A percentile compares a stretch with the other conserved stretches of the same genome.
These are phyloP conservation scores for Psammodynastes pulverulentus DNA, from an alignment of 2,113 vertebrate species.

Conservation along the genomic window DNA sequence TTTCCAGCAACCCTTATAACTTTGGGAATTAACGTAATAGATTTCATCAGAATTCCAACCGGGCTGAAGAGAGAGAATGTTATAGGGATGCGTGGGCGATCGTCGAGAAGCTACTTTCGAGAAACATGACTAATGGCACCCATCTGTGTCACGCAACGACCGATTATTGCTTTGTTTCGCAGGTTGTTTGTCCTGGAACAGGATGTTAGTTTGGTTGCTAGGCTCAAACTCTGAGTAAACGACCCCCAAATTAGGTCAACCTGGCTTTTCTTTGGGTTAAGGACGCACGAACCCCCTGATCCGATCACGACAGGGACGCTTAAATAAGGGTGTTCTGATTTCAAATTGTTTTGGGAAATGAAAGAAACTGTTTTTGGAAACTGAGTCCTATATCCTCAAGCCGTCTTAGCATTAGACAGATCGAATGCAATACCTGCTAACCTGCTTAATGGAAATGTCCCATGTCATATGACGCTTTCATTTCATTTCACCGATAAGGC, in stretches of 20 bases:
- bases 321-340: neutral
- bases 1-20: fast-evolving
- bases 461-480: neutral
- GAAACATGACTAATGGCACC: slow-evolving; percentile 14
- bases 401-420: neutral
- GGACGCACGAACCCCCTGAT: neutral
- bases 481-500: neutral
- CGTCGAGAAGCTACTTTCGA: neutral
- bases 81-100: neutral
- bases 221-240: neutral
- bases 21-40: neutral
- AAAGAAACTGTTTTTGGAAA: neutral
- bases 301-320: neutral
- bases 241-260: neutral
- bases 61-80: neutral
- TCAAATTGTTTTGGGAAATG: neutral
- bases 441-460: neutral
- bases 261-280: neutral
- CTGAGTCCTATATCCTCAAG: neutral
- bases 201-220: neutral
- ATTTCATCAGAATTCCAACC: neutral
- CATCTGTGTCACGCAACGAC: neutral
- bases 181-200: neutral
- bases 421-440: neutral
- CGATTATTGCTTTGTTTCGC: neutral